Percentiles rank a stretch among this genome's conserved stretches.
Evolutionary conservation across 2,888 invertebrate genomes (phyloP).

Genomic region (Chaitophorus viminalis): DNA sequence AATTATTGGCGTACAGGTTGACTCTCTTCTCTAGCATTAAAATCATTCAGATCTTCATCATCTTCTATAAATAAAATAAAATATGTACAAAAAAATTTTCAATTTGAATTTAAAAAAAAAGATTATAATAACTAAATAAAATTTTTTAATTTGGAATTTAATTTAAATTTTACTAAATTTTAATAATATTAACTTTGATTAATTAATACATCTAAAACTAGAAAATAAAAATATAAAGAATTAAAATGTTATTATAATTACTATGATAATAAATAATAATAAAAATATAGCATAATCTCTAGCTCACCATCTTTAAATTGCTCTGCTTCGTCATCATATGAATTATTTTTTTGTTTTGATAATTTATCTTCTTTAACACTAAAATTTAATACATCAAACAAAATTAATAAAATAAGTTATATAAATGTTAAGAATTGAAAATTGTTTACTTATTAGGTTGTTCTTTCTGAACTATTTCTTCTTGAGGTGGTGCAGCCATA

Average conservation of each 20-base stretch:
- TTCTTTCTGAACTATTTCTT: constrained; percentile 27
- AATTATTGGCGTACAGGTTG: constrained; percentile 32
- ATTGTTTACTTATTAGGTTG: constrained; percentile 30
- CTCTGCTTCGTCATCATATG: constrained; percentile 66
- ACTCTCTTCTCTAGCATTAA: constrained; percentile 37
- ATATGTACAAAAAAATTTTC: too few species aligned
- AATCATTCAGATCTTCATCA: constrained; percentile 53
- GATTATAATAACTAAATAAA: too few species aligned
- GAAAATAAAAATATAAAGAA: too few species aligned
- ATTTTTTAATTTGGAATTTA: too few species aligned
- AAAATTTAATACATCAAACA: background rate
- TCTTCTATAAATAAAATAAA: constrained; percentile 40
- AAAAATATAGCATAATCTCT: constrained; percentile 12
- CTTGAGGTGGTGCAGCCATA: constrained; percentile 50
- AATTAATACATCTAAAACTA: too few species aligned
- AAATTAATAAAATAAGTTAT: background rate
- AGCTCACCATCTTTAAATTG: constrained; percentile 63
- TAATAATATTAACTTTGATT: too few species aligned
- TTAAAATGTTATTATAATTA: background rate
- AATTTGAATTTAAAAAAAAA: background rate
- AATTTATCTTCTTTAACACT: constrained; percentile 62
- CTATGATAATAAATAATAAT: background rate
- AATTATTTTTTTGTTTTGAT: constrained; percentile 63
- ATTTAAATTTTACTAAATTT: too few species aligned
- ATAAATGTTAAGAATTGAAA: background rate